Evolutionary conservation across 2,113 vertebrate genomes (phyloP), one percentile per base, ranked within the genome.

Genomic region (Ceuthmochares aereus): DNA sequence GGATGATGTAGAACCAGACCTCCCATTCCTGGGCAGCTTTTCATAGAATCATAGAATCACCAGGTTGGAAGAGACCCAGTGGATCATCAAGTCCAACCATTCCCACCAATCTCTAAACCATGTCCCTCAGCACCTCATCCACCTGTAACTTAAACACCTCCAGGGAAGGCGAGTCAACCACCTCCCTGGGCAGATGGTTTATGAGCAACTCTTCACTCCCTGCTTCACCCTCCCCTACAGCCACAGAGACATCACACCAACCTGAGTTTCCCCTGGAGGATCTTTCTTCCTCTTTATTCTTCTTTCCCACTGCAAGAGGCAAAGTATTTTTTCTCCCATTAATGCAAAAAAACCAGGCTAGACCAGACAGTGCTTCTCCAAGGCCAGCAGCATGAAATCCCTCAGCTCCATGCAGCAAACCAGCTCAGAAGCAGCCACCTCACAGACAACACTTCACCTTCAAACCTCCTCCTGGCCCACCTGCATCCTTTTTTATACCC

Each of bases 281-380:
- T 12, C 9, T 32, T 40, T n/a, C 56, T 25, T 43, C 62, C 29
- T 87, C 62, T 51, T 67, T 1, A 0, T 4, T 25, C 6, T 64
- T 30, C n/a, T 34, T 40, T 67, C 51, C n/a, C 26, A 30, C 0
- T 34, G 75, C 11, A 81, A 66, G 34, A 30, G 7, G 47, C 32
- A 51, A 42, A 58, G 22, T 15, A 6, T 3, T 2, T 30, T 67
- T 66, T 69, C 27, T 45, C 32, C 40, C 17, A 21, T 7, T 18
- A 36, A 27, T 3, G 2, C 0, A 0, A 60, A 76, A 37, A 22
- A 59, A 52, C 36, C 42, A 16, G 15, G 8, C 19, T 13, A 42
- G 26, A 66, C 19, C 21, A 47, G 22, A 6, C 13, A 7, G 7
- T 23, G 32, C 52, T 45, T 54, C 56, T 56, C 58, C 55, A 32